Percentiles rank a stretch among this genome's conserved stretches.
These are phyloP conservation scores for Mormyrus iriodes DNA, from an alignment of 2,113 vertebrate genomes.

Conservation along the genomic window DNA sequence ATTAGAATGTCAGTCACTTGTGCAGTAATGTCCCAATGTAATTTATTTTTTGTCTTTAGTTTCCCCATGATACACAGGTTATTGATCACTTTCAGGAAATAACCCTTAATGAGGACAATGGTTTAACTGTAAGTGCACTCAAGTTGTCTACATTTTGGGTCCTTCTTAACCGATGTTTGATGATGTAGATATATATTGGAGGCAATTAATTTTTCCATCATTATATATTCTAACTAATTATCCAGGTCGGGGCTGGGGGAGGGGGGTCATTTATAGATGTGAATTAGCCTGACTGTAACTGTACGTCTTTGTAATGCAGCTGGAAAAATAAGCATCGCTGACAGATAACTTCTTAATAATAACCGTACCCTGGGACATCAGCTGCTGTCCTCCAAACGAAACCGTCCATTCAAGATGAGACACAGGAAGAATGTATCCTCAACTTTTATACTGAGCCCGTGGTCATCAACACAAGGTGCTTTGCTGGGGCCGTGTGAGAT, in stretches of 20 bases:
- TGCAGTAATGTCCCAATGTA: neutral
- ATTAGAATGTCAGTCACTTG: conserved; percentile 13
- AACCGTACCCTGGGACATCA: neutral
- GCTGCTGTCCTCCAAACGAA: neutral
- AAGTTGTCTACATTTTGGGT: neutral
- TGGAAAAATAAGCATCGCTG: too few species aligned
- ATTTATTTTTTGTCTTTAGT: neutral
- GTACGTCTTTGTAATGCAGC: too few species aligned
- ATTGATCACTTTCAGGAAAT: neutral
- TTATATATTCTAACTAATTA: neutral
- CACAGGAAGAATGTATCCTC: neutral
- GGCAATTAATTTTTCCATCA: neutral
- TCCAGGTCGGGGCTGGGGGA: neutral
- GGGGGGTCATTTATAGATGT: neutral
- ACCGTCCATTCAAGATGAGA: neutral
- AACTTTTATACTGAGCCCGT: neutral
- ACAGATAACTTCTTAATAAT: too few species aligned
- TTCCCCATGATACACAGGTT: neutral
- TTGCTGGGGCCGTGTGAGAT: neutral
- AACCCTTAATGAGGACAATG: neutral
- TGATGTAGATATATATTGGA: neutral
- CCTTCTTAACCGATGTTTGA: neutral
- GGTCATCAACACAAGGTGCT: neutral
- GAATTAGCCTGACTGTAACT: neutral
- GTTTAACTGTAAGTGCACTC: neutral